Base-by-base conservation (phyloP, 2,113 vertebrate species). In the Pseudorasbora parva region DNA sequence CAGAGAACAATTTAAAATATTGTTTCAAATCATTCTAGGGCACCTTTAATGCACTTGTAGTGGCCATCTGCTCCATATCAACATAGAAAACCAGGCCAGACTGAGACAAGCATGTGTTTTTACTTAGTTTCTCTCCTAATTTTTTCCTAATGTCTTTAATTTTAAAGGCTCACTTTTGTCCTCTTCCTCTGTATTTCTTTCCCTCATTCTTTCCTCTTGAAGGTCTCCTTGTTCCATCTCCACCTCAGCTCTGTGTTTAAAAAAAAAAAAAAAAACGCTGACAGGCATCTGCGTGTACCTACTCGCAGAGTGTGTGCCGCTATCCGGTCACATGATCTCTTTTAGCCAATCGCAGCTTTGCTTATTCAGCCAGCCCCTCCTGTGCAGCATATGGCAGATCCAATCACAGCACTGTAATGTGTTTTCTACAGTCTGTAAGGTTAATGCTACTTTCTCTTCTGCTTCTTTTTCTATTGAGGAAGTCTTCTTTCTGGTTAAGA, bases 401-500 rank as follows among this genome's bases (percentile, higher is more conserved):
- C 93, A 93, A 94, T 93, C 84, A 49, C 82, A 84, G 82, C 25
- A 82, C 69, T 57, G 69, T 84, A 91, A 92, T 49, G 1, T 89
- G 83, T 56, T 57, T 82, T 75, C 82, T 76, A 62, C 88, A 64
- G 76, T 82, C 82, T 83, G 85, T 69, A 77, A 47, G 87, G 83
- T 84, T 87, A 80, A 85, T 89, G 90, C 85, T 51, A 14, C 37
- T 71, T 25, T 37, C 79, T 6, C 64, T 87, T 64, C n/a, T 69
- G 41, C n/a, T 62, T 82, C 56, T 74, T 88, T 91, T 88, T 87
- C 74, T 81, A 87, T 87, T 88, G 89, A 94, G 93, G 93, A 94
- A 94, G 91, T 92, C 88, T 23, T 89, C 89, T 93, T 94, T 91
- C 93, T 74, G 94, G 91, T 89, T 85, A 89, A 89, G 88, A 90